Evolutionary conservation across 2,888 invertebrate species (phyloP), one percentile per base, ranked within the genome.

Genomic region (Cheilosia scutellata): DNA sequence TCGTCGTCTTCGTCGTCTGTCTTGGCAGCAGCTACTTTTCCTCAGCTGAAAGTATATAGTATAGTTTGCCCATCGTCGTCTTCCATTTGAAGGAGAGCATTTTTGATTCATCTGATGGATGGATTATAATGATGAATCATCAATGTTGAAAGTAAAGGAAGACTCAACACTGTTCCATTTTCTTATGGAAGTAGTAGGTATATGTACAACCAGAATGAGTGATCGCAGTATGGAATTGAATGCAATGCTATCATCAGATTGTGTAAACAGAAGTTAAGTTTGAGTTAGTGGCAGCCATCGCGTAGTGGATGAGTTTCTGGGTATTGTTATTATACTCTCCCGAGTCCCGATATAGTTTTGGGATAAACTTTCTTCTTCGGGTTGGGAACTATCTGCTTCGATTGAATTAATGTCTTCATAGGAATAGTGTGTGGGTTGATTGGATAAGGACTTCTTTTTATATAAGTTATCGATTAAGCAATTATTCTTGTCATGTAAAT

Each of bases 91-190:
- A 60, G 55, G 37, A 82, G 60, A 25, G 68, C 65, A 70, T 84
- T 86, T 86, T 72, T 86, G 84, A 86, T 86, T 78, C 84, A 60
- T 80, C 80, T 86, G 84, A 86, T 86, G 76, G 84, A 86, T 80
- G 76, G 80, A 86, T 86, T 86, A 86, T 66, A 86, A 80, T 86
- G 84, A 86, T 86, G 84, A 86, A 86, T 86, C 84, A 86, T 86
- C 84, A 76, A 80, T 80, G 84, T 40, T 66, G 66, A 76, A 80
- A 80, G 80, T 82, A 80, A 71, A 76, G 44, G 42, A 71, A 71
- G 66, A 70, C 37, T 71, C 55, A 16, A 60, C 27, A 49, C 60
- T 70, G 58, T 53, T 74, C 31, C 27, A 37, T 62, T 53, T 66
- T 62, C 47, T 25, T 27, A 40, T 11, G 49, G 5, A 25, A 55